A percentile compares a stretch with the other conserved stretches of the same genome.
phyloP scores from a whole-genome alignment of 2,797 vertebrate species.

The Amblyopsis hoosieri region DNA sequence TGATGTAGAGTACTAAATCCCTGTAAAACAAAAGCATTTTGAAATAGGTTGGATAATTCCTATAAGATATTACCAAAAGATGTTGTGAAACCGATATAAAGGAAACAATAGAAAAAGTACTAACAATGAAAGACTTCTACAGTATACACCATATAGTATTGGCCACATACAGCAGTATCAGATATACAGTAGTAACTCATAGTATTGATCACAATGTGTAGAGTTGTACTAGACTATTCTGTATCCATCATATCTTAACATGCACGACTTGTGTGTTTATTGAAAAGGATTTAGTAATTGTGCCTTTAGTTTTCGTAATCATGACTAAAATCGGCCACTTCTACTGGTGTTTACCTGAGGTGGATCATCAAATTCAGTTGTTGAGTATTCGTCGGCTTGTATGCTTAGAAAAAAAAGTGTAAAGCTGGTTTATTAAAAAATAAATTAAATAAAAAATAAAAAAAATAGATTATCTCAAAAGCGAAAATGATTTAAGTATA shows the following conservation, averaged over 20 bases:
- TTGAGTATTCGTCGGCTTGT: constrained; percentile 39
- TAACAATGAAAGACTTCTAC: too few relatives aligned
- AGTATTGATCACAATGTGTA: too few relatives aligned
- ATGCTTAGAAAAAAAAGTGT: constrained; percentile 44
- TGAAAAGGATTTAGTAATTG: too few relatives aligned
- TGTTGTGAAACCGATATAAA: too few relatives aligned
- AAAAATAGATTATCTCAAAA: background rate
- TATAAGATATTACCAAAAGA: background rate
- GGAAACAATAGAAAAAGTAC: too few relatives aligned
- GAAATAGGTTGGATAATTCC: background rate
- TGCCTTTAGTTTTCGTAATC: background rate
- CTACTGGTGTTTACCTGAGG: constrained; percentile 59
- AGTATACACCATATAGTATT: too few relatives aligned
- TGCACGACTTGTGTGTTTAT: too few relatives aligned
- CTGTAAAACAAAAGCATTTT: constrained; percentile 48
- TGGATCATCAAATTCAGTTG: constrained; percentile 46
- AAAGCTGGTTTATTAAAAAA: background rate
- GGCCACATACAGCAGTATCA: too few relatives aligned
- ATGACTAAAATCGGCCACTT: background rate
- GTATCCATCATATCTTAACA: too few relatives aligned
- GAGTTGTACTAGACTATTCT: too few relatives aligned
- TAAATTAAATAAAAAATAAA: background rate
- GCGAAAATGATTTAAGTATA: background rate
- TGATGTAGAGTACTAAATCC: constrained; percentile 61
- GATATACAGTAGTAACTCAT: too few relatives aligned